A percentile compares a stretch with the other conserved stretches of the same genome.
Evolutionary conservation across 2,113 vertebrate genomes (phyloP).

Genomic region (Enhydra lutris): DNA sequence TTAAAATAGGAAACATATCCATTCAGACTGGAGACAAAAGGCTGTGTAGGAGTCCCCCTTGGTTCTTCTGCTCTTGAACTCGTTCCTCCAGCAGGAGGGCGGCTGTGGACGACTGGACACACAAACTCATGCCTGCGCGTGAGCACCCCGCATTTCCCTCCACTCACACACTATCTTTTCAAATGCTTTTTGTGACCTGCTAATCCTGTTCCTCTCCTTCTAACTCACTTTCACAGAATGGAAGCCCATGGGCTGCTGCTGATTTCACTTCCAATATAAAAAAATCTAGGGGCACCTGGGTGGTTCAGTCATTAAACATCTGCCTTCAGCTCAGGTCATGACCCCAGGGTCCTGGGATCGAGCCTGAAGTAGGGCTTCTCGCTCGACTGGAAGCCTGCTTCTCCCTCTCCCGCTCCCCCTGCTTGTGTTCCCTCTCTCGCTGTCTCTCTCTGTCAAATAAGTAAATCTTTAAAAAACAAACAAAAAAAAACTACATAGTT

Average conservation of each 20-base stretch:
- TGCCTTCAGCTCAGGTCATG: not conserved
- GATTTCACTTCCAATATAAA: not conserved
- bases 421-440: no score
- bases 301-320: not conserved
- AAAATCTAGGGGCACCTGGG: not conserved
- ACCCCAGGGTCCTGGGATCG: no score
- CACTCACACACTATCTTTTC: constrained; percentile 27
- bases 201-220: not conserved
- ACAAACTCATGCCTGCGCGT: not conserved
- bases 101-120: not conserved
- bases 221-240: not conserved
- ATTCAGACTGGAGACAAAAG: constrained; percentile 39
- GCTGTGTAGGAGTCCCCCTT: not conserved
- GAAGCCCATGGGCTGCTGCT: not conserved
- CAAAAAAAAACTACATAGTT: not conserved
- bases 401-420: not conserved
- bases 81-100: constrained; percentile 34
- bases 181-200: constrained; percentile 1
- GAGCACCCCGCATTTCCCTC: not conserved
- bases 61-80: not conserved
- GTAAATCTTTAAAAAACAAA: not conserved
- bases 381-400: not conserved
- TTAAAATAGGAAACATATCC: not conserved
- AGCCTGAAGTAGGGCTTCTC: no score
- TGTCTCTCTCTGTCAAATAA: not conserved